Base-by-base conservation (phyloP, 2,888 invertebrate species). In the Catocala fraxini region DNA sequence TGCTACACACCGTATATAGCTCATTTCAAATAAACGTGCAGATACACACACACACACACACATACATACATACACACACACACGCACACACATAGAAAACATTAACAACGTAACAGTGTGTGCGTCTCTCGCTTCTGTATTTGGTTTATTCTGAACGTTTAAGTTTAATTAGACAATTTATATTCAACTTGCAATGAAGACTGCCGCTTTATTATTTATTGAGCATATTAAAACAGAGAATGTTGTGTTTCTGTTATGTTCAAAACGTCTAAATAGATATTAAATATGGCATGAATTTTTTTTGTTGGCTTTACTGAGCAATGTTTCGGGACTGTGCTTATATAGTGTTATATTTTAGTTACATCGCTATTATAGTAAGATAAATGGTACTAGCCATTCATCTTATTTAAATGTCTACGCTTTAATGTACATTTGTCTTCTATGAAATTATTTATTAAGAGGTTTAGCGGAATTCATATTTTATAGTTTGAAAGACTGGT, bases 131-230 rank as follows among this genome's bases (percentile, higher is more conserved):
- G 74, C 71, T 70, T 58, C 81, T 82, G 83, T 84, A 84, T 86
- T 87, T 84, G 82, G 86, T 87, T 86, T 88, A 88, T 89, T 83
- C 81, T 80, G 81, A 83, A 79, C 85, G 88, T 87, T 91, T 89
- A 89, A 89, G 81, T 88, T 91, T 92, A 92, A 92, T 92, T 89
- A 88, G 83, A 82, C 89, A 85, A 90, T 92, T 92, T 91, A 89
- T 89, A 92, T 91, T 92, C 91, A 88, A 91, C 87, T 90, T 89
- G 88, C 89, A 89, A 80, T 86, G 88, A 90, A 88, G 87, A 88
- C 87, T 83, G 87, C 84, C 75, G 84, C 85, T 91, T 82, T 89
- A 90, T 89, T 90, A 91, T 91, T 91, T 90, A 91, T 88, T 71
- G 75, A 71, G 66, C 59, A 65, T 75, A 89, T 86, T 87, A 87